A percentile compares a stretch with the other conserved stretches of the same genome.
These are phyloP conservation scores for Odontamblyopus rebecca DNA, from an alignment of 2,797 vertebrate genomes.

Conservation along the genomic window DNA sequence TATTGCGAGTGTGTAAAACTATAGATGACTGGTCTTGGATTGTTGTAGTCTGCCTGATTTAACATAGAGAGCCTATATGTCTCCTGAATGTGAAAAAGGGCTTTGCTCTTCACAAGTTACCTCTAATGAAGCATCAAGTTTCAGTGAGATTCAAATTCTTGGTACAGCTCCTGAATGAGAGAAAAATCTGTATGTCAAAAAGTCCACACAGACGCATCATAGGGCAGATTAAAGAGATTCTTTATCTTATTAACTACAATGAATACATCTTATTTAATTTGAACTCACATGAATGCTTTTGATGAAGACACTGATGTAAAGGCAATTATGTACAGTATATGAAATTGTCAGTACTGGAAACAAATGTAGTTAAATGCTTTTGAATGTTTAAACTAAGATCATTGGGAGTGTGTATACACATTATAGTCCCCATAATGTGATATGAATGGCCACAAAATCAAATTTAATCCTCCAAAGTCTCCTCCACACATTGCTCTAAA, in stretches of 20 bases:
- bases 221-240: not conserved
- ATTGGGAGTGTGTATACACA: too few species aligned
- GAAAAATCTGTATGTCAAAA: not conserved
- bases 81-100: conserved; percentile 65
- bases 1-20: not conserved
- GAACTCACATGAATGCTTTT: too few species aligned
- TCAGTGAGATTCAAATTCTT: conserved; percentile 34
- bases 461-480: too few species aligned
- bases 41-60: conserved; percentile 3
- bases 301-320: too few species aligned
- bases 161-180: conserved; percentile 16
- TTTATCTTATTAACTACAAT: not conserved
- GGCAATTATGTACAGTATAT: too few species aligned
- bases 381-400: too few species aligned
- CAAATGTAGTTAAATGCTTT: too few species aligned
- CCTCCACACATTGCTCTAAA: too few species aligned
- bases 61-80: conserved; percentile 19
- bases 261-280: not conserved
- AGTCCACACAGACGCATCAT: not conserved
- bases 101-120: conserved; percentile 57
- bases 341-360: too few species aligned
- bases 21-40: not conserved
- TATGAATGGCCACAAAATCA: too few species aligned
- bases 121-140: conserved; percentile 68
- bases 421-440: too few species aligned